Percentiles rank a stretch among this genome's conserved stretches.
These are phyloP conservation scores for Platygyra sinensis DNA, from an alignment of 64 coral and sea anemone species.

Conservation along the genomic window DNA sequence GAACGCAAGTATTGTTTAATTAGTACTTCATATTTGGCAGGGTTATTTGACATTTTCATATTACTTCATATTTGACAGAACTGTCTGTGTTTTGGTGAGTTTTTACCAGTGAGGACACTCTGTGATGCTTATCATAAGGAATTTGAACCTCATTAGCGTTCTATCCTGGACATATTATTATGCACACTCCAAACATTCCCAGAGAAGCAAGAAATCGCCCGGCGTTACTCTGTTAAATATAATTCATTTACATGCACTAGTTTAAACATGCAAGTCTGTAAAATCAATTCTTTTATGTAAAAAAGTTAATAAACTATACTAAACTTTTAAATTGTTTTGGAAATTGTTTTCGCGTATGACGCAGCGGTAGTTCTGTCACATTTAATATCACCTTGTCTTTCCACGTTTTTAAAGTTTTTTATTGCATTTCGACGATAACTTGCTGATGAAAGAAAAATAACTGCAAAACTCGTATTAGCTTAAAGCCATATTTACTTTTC, in stretches of 20 bases:
- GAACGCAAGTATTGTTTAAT: too few species aligned
- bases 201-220: background rate
- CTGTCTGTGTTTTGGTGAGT: too few species aligned
- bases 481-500: too few species aligned
- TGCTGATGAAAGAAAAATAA: background rate
- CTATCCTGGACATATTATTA: too few species aligned
- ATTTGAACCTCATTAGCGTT: too few species aligned
- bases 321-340: background rate
- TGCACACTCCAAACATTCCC: slow-evolving; percentile 8
- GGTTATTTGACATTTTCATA: too few species aligned
- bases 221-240: slow-evolving; percentile 35
- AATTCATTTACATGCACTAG: slow-evolving; percentile 29
- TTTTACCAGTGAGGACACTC: too few species aligned
- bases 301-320: slow-evolving; percentile 27
- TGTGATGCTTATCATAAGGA: too few species aligned
- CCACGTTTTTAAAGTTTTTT: background rate
- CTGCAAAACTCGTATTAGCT: too few species aligned
- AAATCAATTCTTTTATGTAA: slow-evolving; percentile 15
- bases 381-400: slow-evolving; percentile 3
- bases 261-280: slow-evolving; percentile 43
- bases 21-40: too few species aligned
- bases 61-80: too few species aligned
- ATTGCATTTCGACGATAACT: background rate
- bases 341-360: background rate
- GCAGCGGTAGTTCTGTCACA: background rate